phyloP scores from a whole-genome alignment of 2,797 vertebrate species.

The Myotis planiceps region DNA sequence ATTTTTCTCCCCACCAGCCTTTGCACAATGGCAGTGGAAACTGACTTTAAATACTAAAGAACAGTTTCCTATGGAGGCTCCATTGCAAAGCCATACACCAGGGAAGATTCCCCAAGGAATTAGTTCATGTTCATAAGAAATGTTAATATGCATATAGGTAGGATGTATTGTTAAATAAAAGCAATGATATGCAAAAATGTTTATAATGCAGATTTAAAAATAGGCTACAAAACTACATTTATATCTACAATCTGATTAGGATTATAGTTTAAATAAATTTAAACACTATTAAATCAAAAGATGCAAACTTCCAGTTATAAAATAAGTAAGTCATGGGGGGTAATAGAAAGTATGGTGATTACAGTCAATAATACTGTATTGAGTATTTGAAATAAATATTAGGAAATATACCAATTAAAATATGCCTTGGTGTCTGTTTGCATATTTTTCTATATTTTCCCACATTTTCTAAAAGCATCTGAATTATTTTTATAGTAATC shows the following conservation, averaged over 20 bases:
- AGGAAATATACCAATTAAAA: not conserved
- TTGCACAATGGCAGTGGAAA: not conserved
- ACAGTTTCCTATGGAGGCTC: not conserved
- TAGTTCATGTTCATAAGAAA: constrained; percentile 36
- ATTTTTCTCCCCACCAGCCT: not conserved
- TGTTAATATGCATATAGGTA: not conserved
- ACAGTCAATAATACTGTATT: not conserved
- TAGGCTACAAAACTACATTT: not conserved
- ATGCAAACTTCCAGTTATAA: not conserved
- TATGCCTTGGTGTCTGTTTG: not conserved
- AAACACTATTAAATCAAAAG: not conserved
- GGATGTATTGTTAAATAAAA: not conserved
- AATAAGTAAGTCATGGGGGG: not conserved
- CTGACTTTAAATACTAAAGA: not conserved
- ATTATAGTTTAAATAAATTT: not conserved
- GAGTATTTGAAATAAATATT: not conserved
- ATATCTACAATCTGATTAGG: not conserved
- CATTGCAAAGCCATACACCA: not conserved
- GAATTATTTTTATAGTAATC: not conserved
- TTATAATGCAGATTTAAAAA: constrained; percentile 14
- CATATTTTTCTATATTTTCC: not conserved
- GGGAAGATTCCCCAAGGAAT: not conserved
- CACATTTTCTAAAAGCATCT: not conserved
- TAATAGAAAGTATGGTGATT: not conserved
- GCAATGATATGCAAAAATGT: not conserved